Conservation (phyloP, 2,888 invertebrate species). For the Lycocerus yunnanus region DNA sequence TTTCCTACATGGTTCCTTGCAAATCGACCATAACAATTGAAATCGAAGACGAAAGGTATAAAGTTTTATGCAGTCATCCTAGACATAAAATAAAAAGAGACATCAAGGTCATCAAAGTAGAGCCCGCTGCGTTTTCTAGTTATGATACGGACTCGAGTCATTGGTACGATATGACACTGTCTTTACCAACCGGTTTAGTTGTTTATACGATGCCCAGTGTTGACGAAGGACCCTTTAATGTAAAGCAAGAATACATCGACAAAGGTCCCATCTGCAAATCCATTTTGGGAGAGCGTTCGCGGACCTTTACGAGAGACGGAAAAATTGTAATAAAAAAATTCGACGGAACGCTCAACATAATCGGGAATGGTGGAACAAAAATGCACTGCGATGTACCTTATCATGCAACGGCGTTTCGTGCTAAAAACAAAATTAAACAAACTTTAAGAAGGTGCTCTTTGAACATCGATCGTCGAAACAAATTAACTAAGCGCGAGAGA, state of each 20-base stretch:
- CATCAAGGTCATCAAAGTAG: slow-evolving; percentile 3
- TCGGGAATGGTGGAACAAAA: slow-evolving; percentile 7
- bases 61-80: slow-evolving; percentile 17
- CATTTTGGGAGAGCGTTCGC: slow-evolving; percentile 14
- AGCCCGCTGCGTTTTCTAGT: neutral
- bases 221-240: slow-evolving; percentile 8
- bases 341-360: slow-evolving; percentile 19
- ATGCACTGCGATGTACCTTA: too few species aligned
- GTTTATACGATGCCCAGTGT: slow-evolving; percentile 7
- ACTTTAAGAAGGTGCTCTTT: too few species aligned
- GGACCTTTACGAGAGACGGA: slow-evolving; percentile 22
- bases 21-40: too few species aligned
- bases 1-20: too few species aligned
- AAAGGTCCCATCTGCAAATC: slow-evolving; percentile 9
- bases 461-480: too few species aligned
- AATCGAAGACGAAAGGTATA: too few species aligned
- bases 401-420: too few species aligned
- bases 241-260: slow-evolving; percentile 23
- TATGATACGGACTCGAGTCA: neutral
- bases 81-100: neutral
- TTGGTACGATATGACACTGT: slow-evolving; percentile 10
- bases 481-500: neutral
- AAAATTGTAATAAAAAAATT: slow-evolving; percentile 17
- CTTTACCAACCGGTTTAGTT: slow-evolving; percentile 24
- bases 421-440: too few species aligned